Evolutionary conservation across 2,888 invertebrate species (phyloP), one percentile per base, ranked within the genome.

Genomic region (Augiades crinisus): DNA sequence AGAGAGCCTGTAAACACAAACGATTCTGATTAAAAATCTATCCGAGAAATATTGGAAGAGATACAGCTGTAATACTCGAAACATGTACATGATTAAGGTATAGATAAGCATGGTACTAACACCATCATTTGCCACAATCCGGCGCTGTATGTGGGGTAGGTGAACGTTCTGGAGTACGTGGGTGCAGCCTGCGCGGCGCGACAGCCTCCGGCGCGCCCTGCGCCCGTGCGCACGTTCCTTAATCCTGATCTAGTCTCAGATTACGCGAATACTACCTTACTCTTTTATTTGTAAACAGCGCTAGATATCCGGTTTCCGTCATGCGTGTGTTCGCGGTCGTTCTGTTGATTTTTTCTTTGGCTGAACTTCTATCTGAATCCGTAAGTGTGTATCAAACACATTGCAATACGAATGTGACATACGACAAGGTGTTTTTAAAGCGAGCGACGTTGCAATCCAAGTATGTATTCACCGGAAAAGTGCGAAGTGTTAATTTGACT

Each of bases 121-220:
- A 31, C n/a, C 12, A 8, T n/a, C 40, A 40, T 16, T 27, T 10
- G 33, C 17, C 22, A 13, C 10, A 49, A 49, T 49, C 49, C 41
- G 41, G 49, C 41, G 34, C 49, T 49, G 47, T 27, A 36, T 80
- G 74, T 81, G 68, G 81, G 82, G 81, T 86, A 78, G 83, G 82
- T 83, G 86, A 88, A 85, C 68, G 85, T 75, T 82, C 86, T 79
- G 72, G 75, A 73, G 71, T 74, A 84, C 75, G 87, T 85, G 85
- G 83, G 87, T 74, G 86, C 70, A 71, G 70, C 63, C 70, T 62
- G 70, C 65, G 61, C 57, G 58, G 58, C 65, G 68, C 67, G 68
- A 72, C 81, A 86, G 86, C 83, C 81, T 85, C 65, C 71, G 68
- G 70, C 74, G 80, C 70, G 78, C 66, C 65, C 70, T 73, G 81